Base-by-base conservation (phyloP, 2,888 invertebrate species). In the Ligdia adustata region DNA sequence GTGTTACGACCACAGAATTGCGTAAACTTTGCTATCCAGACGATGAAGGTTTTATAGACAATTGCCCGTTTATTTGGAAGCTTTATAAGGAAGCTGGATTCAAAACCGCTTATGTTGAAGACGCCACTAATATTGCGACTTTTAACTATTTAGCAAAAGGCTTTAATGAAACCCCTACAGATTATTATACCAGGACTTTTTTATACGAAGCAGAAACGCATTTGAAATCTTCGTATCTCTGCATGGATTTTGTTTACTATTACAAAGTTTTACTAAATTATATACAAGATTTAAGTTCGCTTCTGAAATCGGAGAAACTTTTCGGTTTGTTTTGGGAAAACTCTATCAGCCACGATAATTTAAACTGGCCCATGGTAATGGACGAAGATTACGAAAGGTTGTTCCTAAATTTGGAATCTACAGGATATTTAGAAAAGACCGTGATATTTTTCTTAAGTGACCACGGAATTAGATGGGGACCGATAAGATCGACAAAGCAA, bases 401-500 rank as follows among this genome's bases (percentile, higher is more conserved):
- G 63, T 79, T 97, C 38, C 73, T 80, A 49, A 75, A 84, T 40
- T 69, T 95, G 39, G 80, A 92, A 26, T 60, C 75, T 0, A 72
- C 85, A 1, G 88, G 90, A 0, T 82, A 92, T 41, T 81, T 96
- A 35, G 92, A 95, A 34, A 90, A 93, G 15, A 96, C 96, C 0
- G 90, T 93, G 22, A 63, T 95, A 5, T 84, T 97, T 37, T 75
- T 96, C 4, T 90, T 97, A 88, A 97, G 97, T 74, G 98, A 98
- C 72, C 98, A 98, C 69, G 98, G 98, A 0, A 93, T 97, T 47
- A 89, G 98, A 51, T 97, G 95, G 94, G 98, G 97, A 2, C 91
- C 91, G 3, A 96, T 97, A 59, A 91, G 97, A 7, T 89, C 91
- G 55, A 97, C 97, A 0, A 96, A 95, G 77, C 96, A 97, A 80